Evolutionary conservation across 2,888 invertebrate species (phyloP).

Genomic region (Epicampocera succincta): DNA sequence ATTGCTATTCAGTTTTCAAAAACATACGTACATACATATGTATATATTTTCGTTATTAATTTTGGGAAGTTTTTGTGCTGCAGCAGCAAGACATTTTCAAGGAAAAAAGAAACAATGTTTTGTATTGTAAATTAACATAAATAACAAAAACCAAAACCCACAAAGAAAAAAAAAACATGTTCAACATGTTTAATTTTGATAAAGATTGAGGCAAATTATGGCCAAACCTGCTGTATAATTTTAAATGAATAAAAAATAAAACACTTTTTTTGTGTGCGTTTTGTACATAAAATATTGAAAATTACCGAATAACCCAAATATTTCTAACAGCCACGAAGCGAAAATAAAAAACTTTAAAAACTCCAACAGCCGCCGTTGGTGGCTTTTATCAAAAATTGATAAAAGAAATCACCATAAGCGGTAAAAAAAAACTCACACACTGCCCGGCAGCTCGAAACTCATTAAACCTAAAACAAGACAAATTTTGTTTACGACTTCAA

Average conservation of each 20-base stretch:
- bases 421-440: neutral
- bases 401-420: constrained; percentile 16
- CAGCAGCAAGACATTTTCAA: too few species aligned
- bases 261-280: neutral
- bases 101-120: neutral
- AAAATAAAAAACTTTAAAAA: neutral
- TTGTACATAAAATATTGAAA: constrained; percentile 1
- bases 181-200: constrained; percentile 41
- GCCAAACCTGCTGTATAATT: neutral
- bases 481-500: neutral
- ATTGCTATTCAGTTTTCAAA: too few species aligned
- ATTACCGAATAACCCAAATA: constrained; percentile 53
- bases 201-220: neutral
- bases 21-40: too few species aligned
- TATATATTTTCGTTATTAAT: too few species aligned
- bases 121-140: constrained; percentile 36
- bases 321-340: constrained; percentile 14
- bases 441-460: neutral
- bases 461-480: constrained; percentile 1
- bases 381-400: constrained; percentile 1
- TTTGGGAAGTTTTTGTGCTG: too few species aligned
- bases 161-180: constrained; percentile 55
- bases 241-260: neutral
- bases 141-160: too few species aligned
- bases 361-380: constrained; percentile 9